phyloP scores from a whole-genome alignment of 2,797 vertebrate species.

The Scyliorhinus canicula region DNA sequence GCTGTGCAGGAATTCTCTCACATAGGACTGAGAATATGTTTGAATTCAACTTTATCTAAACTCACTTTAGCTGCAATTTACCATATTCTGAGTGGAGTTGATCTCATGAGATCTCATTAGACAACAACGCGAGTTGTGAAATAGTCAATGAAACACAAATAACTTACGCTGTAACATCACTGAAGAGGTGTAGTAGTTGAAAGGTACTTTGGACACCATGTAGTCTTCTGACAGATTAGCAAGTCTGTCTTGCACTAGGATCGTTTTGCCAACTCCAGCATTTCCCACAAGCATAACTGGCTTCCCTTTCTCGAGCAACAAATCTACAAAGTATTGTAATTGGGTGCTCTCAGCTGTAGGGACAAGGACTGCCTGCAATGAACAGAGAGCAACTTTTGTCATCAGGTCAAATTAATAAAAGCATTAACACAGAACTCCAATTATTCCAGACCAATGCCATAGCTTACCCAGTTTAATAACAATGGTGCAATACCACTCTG shows the following conservation, averaged over 20 bases:
- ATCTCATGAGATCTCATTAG: background rate
- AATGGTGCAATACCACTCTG: background rate
- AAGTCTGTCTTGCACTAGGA: slow-evolving; percentile 60
- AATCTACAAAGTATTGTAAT: slow-evolving; percentile 65
- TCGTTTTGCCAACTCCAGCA: slow-evolving; percentile 67
- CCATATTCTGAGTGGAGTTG: background rate
- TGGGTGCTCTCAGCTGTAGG: slow-evolving; percentile 64
- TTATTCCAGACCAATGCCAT: background rate
- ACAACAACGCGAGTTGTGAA: background rate
- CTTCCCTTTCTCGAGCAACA: slow-evolving; percentile 66
- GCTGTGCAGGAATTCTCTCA: background rate
- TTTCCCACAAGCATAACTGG: slow-evolving; percentile 69
- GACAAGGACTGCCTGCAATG: slow-evolving; percentile 67
- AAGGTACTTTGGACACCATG: slow-evolving; percentile 59
- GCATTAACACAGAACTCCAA: background rate
- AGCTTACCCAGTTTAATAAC: background rate
- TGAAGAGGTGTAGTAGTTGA: slow-evolving; percentile 69
- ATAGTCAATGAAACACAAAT: background rate
- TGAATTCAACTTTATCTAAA: background rate
- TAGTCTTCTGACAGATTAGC: slow-evolving; percentile 60
- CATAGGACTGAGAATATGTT: background rate
- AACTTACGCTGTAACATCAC: slow-evolving; percentile 66
- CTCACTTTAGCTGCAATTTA: background rate
- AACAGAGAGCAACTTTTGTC: slow-evolving; percentile 29
- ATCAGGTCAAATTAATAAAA: background rate